Evolutionary conservation across 2,888 invertebrate genomes (phyloP), one percentile per base, ranked within the genome.

Genomic region (Tipula unca): DNA sequence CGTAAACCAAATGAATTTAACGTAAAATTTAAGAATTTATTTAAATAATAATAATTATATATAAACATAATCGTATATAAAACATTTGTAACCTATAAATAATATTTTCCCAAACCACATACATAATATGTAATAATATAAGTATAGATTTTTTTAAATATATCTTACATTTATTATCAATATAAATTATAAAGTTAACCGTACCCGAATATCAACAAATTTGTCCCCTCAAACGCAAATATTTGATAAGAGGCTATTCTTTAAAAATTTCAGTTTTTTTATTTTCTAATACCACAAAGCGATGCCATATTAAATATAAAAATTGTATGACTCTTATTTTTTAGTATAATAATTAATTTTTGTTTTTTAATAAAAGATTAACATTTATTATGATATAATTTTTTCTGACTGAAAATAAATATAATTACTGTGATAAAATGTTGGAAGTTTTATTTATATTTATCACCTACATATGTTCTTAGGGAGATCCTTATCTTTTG

Each of bases 371-470:
- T 10, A 69, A 69, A 69, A 69, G 2, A 69, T 69, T 69, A 25
- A 69, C 69, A 25, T 69, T 69, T 69, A 69, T 69, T 69, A 69
- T 69, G 3, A 69, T 25, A 69, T 69, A 69, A 69, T 69, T 69
- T 69, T 69, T 69, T 69, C 69, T 69, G 69, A 69, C 69, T 69
- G 69, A 69, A 69, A 69, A 69, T 69, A 69, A 69, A 69, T 69
- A 10, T 25, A 25, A 69, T 69, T 69, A 69, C 69, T 69, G 69
- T 69, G 69, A 69, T 69, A 69, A 69, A 69, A 69, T 25, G 10
- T 69, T 69, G 48, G 17, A 0, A 8, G 20, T 17, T 48, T 48
- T 48, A 17, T n/a, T n/a, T n/a, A 32, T 32, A 32, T 32, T 32
- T 32, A 32, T n/a, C n/a, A n/a, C n/a, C n/a, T n/a, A n/a, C n/a